A percentile compares a stretch with the other conserved stretches of the same genome.
Conservation (phyloP, 2,113 vertebrate genomes). For the Boleophthalmus pectinirostris region DNA sequence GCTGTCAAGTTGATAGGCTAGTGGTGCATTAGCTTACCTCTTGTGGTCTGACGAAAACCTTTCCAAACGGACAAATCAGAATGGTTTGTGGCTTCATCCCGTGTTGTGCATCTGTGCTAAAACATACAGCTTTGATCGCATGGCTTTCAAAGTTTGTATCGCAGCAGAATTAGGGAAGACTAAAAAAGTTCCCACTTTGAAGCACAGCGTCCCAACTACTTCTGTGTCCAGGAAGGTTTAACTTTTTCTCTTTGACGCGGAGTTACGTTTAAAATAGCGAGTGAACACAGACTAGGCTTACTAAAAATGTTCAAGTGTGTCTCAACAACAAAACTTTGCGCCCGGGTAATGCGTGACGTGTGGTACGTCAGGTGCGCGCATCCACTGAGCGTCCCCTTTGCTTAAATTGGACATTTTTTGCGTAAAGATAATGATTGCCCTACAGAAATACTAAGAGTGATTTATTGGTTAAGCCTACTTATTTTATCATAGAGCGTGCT, state of each 20-base stretch:
- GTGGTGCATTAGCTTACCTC: conserved; percentile 41
- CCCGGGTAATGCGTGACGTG: not conserved
- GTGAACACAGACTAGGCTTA: not conserved
- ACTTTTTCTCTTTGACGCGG: not conserved
- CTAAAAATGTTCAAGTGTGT: conserved; percentile 11
- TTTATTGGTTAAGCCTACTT: not conserved
- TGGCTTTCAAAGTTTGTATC: not conserved
- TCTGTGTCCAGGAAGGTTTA: not conserved
- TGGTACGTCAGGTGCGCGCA: not conserved
- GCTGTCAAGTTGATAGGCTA: not conserved
- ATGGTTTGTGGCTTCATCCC: conserved; percentile 5
- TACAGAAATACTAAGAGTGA: not conserved
- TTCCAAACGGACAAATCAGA: conserved; percentile 22
- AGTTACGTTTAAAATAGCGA: not conserved
- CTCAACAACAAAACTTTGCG: not conserved
- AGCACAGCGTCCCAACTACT: not conserved
- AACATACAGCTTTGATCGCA: not conserved
- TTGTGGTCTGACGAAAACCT: conserved; percentile 7
- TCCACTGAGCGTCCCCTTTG: not conserved
- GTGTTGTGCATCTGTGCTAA: not conserved
- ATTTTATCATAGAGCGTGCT: too few species aligned
- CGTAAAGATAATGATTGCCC: not conserved
- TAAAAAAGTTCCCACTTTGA: not conserved
- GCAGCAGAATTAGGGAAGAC: not conserved
- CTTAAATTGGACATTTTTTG: not conserved